phyloP scores from a whole-genome alignment of 2,113 vertebrate species.

The Mastomys coucha region DNA sequence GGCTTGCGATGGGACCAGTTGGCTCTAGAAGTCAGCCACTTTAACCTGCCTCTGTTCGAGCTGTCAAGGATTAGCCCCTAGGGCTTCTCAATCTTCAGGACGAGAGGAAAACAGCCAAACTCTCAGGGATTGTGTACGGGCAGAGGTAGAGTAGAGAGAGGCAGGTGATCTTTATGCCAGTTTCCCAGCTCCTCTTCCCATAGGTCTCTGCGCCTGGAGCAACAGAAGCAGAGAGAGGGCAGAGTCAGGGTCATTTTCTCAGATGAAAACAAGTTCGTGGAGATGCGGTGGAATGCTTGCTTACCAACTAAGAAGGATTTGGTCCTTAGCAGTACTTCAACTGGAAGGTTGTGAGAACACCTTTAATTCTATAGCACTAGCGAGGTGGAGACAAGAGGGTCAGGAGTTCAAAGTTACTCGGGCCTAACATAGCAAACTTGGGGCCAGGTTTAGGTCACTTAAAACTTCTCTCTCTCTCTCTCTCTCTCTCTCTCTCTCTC shows the following conservation, averaged over 20 bases:
- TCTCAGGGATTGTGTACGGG: neutral
- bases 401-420: neutral
- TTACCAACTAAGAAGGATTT: neutral
- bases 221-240: neutral
- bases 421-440: neutral
- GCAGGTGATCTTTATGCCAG: neutral
- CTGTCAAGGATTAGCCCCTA: neutral
- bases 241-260: neutral
- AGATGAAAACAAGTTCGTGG: neutral
- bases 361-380: neutral
- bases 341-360: neutral
- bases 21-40: neutral
- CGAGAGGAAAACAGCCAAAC: neutral
- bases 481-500: too few species aligned
- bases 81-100: neutral
- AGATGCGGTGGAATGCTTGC: neutral
- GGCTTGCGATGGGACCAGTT: neutral
- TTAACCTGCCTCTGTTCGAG: neutral
- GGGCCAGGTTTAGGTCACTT: neutral
- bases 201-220: neutral
- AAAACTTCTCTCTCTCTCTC: too few species aligned
- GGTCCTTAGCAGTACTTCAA: too few species aligned
- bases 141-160: neutral
- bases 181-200: neutral
- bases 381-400: neutral